Evolutionary conservation across 2,797 vertebrate genomes (phyloP), one percentile per base, ranked within the genome.

Genomic region (Syndactyla subalaris): DNA sequence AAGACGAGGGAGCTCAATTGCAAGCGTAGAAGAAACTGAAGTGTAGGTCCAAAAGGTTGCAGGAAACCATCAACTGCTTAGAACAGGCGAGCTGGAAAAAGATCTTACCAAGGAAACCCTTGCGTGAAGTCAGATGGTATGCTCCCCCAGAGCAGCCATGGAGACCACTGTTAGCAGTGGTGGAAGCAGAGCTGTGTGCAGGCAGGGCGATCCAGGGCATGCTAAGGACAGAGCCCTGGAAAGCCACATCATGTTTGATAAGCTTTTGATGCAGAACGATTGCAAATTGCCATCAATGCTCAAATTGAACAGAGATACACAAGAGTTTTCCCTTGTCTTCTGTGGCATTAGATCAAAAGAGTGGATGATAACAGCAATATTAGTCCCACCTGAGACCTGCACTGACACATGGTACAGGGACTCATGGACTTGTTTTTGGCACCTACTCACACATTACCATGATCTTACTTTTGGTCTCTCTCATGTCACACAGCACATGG

Each of bases 51-150:
- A 24, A 85, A 93, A 92, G 92, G 72, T 29, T 82, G 91, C 80
- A 96, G 81, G 72, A 92, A 95, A 58, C 77, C 43, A 85, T 62
- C 86, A 79, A 6, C 76, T 87, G 54, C 51, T 96, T 73, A 85
- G 71, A 95, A 86, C 0, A 1, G 55, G 73, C 1, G 0, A 79
- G 52, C 79, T 92, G 70, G 89, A 82, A 86, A 95, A 88, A 83
- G 71, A 70, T 67, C 61, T 41, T 66, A 52, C 45, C 39, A 30
- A 79, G 59, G 65, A 91, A 82, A 85, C 63, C 22, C 18, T 20
- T 8, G 49, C 32, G 10, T 20, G 39, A 16, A 72, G 75, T 18
- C 30, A 41, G 74, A 46, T 36, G 41, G 12, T 20, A 2, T 3
- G 27, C 19, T 88, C 49, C 77, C 89, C 45, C 57, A 63, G 67